These are phyloP conservation scores for Zaprionus ghesquierei DNA, from an alignment of 1,140 invertebrate genomes.

Conservation along the genomic window DNA sequence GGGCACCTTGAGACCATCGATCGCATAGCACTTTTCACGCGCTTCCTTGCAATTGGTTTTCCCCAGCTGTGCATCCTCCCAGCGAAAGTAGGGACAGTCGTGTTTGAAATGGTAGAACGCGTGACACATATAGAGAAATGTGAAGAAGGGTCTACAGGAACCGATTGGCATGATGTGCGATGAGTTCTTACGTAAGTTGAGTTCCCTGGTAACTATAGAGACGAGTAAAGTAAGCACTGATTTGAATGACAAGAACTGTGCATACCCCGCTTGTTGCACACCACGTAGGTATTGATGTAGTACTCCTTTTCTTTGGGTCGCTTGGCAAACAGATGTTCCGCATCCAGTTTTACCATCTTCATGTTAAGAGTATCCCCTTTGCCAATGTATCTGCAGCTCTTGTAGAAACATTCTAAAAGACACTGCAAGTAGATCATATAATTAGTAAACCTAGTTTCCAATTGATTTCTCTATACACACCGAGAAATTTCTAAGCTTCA, in stretches of 20 bases:
- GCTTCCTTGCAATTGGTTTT: slow-evolving; percentile 21
- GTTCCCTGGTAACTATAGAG: not conserved
- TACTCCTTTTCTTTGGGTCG: slow-evolving; percentile 65
- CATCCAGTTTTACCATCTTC: slow-evolving; percentile 70
- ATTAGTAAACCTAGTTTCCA: not conserved
- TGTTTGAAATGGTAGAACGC: slow-evolving; percentile 61
- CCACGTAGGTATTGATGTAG: slow-evolving; percentile 49
- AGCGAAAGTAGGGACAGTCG: slow-evolving; percentile 67
- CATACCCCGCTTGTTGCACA: slow-evolving; percentile 58
- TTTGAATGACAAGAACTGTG: no score
- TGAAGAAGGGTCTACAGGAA: slow-evolving; percentile 63
- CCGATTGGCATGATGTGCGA: no score
- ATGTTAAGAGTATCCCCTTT: slow-evolving; percentile 67
- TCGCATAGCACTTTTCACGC: slow-evolving; percentile 48
- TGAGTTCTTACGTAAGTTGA: not conserved
- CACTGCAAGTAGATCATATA: slow-evolving; percentile 31
- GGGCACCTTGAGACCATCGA: slow-evolving; percentile 45
- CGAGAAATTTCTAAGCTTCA: slow-evolving; percentile 55
- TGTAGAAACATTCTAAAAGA: slow-evolving; percentile 65
- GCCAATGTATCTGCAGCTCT: slow-evolving; percentile 63
- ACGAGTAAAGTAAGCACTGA: no score
- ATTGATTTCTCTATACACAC: slow-evolving; percentile 37
- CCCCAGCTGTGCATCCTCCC: slow-evolving; percentile 31
- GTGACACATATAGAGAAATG: slow-evolving; percentile 55
- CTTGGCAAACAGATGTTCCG: slow-evolving; percentile 36